Base-by-base conservation (phyloP, 1,140 invertebrate species). In the Cataglyphis hispanica region DNA sequence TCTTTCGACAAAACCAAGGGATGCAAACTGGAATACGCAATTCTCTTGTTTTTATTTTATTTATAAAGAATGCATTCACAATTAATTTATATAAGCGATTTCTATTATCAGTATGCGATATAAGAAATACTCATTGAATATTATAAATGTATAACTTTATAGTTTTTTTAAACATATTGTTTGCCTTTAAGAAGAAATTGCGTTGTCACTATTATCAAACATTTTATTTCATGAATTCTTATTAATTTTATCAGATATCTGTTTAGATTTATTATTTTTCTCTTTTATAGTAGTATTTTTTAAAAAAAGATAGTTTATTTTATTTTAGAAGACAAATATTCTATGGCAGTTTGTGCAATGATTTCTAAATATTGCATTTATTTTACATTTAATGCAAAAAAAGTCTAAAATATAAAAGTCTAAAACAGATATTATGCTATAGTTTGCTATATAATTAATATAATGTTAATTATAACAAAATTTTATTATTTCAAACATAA, bases 61-160 rank as follows among this genome's bases (percentile, higher is more conserved):
- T 22, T 11, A 10, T 34, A 43, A 31, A 25, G 1, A 83, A 61
- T 1, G 34, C 31, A 22, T 25, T 72, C 19, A 27, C 46, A 22
- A 53, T 56, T 60, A 61, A 61, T 46, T 31, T 31, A 31, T 31
- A 31, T 31, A 34, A 70, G 19, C 6, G 19, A 58, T 53, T 70
- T 43, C 43, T 81, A 81, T 19, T 37, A 40, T 11, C 22, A 19
- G 4, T 43, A 11, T 34, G n/a, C 1, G 16, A 11, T 53, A 50
- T 53, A 50, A 83, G 27, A 27, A 61, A 72, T 25, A 22, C 37
- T 53, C 37, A 60, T 34, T n/a, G 25, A 46, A 74, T 31, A n/a
- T 72, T 70, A 60, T 83, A 72, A 81, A 72, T 58, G 58, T 7
- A 19, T 6, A 13, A 43, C 2, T 70, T 81, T 81, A 81, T 72